A percentile compares a stretch with the other conserved stretches of the same genome.
Evolutionary conservation across 2,888 invertebrate genomes (phyloP).

Genomic region (Hirtodrosophila trivittata): DNA sequence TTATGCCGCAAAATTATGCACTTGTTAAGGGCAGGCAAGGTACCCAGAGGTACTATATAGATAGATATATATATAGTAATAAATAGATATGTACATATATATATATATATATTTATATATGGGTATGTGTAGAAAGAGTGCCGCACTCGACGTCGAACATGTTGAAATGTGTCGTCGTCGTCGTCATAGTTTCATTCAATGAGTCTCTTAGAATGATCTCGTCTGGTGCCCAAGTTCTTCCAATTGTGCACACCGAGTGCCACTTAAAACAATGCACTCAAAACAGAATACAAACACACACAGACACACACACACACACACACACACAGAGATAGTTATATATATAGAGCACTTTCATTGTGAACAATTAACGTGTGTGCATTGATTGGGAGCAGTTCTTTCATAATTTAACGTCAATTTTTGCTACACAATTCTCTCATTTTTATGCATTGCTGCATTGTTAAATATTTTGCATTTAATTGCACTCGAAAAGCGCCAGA

Average conservation of each 20-base stretch:
- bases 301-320: background rate
- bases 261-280: constrained; percentile 44
- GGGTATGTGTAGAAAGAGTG: constrained; percentile 13
- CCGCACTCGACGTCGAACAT: constrained; percentile 47
- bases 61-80: too few species aligned
- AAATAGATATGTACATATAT: too few species aligned
- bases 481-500: constrained; percentile 62
- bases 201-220: constrained; percentile 35
- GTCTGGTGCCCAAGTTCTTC: constrained; percentile 25
- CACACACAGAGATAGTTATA: background rate
- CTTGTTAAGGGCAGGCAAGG: constrained; percentile 12
- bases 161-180: constrained; percentile 37
- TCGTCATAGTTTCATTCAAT: constrained; percentile 26
- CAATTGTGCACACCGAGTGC: constrained; percentile 31
- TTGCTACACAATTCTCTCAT: constrained; percentile 21
- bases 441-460: constrained; percentile 49
- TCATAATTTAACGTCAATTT: constrained; percentile 40
- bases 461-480: constrained; percentile 76
- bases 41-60: too few species aligned
- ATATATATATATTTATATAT: too few species aligned
- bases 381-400: constrained; percentile 47
- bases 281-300: background rate
- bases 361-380: constrained; percentile 45
- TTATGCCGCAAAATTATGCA: constrained; percentile 53
- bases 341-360: constrained; percentile 12